phyloP scores from a whole-genome alignment of 2,113 vertebrate genomes.

The Rhinopomastus cyanomelas region DNA sequence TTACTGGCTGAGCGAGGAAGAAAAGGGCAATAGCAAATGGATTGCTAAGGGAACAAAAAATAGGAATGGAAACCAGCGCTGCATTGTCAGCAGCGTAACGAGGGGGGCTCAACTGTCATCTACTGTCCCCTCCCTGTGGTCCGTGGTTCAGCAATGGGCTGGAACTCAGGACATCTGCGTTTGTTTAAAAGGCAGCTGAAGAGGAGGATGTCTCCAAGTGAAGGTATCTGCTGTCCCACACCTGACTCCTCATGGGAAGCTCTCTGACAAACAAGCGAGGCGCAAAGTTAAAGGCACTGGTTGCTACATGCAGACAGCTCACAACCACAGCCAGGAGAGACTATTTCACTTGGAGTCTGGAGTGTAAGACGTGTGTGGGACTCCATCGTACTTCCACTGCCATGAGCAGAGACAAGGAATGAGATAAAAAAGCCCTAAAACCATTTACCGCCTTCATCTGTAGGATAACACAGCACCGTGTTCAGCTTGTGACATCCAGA shows the following conservation, averaged over 20 bases:
- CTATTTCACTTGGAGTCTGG: neutral
- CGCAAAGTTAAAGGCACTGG: neutral
- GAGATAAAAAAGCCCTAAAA: neutral
- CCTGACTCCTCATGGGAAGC: neutral
- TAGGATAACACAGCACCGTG: neutral
- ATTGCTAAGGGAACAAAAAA: conserved; percentile 15
- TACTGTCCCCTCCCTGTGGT: neutral
- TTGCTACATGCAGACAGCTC: accelerated
- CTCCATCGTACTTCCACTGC: neutral
- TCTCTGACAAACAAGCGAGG: neutral
- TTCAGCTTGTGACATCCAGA: neutral
- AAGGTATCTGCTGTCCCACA: neutral
- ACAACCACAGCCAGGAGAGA: neutral
- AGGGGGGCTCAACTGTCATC: neutral
- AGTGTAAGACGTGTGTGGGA: accelerated
- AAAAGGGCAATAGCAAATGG: neutral
- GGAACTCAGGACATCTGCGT: neutral
- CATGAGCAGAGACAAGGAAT: neutral
- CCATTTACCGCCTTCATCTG: neutral
- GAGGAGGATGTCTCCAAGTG: neutral
- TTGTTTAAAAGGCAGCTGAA: neutral
- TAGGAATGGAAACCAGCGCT: neutral
- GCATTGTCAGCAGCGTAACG: neutral
- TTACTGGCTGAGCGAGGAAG: neutral
- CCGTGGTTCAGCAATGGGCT: neutral